Conservation (phyloP, 2,888 invertebrate genomes). For the Tenodera sinensis region DNA sequence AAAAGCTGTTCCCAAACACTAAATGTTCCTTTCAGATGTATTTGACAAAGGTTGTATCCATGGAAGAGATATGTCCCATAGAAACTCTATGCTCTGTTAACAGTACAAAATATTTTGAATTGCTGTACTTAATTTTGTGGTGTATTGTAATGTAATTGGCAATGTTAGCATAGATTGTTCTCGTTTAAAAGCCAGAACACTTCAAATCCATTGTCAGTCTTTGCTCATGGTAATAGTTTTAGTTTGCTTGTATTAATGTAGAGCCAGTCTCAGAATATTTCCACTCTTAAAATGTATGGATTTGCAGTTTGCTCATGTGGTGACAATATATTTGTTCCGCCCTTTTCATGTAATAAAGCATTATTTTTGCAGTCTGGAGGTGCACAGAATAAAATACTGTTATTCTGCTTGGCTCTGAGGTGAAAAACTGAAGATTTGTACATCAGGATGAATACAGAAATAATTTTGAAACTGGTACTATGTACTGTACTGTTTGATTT, state of each 20-base stretch:
- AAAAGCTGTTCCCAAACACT: background rate
- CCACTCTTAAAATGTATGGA: background rate
- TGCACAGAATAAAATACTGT: background rate
- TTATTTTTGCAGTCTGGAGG: background rate
- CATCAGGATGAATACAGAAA: background rate
- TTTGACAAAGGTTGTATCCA: background rate
- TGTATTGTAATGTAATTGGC: background rate
- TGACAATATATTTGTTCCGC: conserved; percentile 3
- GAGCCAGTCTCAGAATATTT: conserved; percentile 3
- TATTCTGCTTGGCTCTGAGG: background rate
- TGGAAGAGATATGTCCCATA: background rate
- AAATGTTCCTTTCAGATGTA: background rate
- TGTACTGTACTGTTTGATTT: background rate
- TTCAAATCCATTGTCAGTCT: background rate
- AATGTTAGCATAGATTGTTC: background rate
- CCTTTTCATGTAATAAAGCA: background rate
- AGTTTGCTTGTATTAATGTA: background rate
- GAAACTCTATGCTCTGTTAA: background rate
- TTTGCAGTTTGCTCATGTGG: conserved; percentile 5
- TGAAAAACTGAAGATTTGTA: background rate
- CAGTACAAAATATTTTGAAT: background rate
- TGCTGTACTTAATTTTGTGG: background rate
- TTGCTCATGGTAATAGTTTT: background rate
- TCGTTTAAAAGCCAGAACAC: background rate
- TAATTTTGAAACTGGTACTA: background rate